These are phyloP conservation scores for Eulemur rubriventer DNA, from an alignment of 2,797 vertebrate species.

Conservation along the genomic window DNA sequence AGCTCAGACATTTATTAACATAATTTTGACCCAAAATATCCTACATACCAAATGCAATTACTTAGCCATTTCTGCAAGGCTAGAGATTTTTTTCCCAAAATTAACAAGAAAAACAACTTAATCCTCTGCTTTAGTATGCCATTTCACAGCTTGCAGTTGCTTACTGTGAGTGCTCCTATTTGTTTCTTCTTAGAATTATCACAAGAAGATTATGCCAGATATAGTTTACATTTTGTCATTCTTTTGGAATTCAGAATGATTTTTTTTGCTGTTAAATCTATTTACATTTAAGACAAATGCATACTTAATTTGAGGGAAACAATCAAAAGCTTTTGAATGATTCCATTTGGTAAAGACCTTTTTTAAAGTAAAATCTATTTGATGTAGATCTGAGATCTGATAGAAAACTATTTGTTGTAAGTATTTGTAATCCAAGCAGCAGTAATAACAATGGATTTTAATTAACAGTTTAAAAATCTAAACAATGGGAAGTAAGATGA, in stretches of 20 bases:
- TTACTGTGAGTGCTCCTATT: background rate
- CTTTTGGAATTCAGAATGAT: constrained; percentile 34
- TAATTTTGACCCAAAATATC: constrained; percentile 29
- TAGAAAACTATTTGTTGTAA: constrained; percentile 76
- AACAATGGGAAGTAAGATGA: constrained; percentile 80
- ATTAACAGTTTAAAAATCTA: constrained; percentile 83
- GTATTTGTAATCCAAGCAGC: constrained; percentile 80
- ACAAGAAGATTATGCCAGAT: background rate
- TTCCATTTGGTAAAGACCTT: background rate
- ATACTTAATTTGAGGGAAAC: background rate
- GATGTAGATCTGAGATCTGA: constrained; percentile 69
- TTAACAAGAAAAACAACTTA: constrained; percentile 35
- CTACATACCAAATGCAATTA: constrained; percentile 28
- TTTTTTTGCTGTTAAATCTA: constrained; percentile 28
- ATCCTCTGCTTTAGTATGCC: constrained; percentile 14
- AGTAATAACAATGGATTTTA: constrained; percentile 78
- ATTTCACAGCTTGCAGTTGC: constrained; percentile 22
- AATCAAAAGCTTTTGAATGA: background rate
- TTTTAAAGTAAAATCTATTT: constrained; percentile 68
- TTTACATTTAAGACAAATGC: constrained; percentile 26
- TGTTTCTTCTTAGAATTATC: constrained; percentile 12
- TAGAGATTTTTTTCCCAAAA: background rate
- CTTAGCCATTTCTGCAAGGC: constrained; percentile 34
- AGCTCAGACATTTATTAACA: background rate
- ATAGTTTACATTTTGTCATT: background rate